Conservation (phyloP, 2,888 invertebrate species). For the Galerucella calmariensis region DNA sequence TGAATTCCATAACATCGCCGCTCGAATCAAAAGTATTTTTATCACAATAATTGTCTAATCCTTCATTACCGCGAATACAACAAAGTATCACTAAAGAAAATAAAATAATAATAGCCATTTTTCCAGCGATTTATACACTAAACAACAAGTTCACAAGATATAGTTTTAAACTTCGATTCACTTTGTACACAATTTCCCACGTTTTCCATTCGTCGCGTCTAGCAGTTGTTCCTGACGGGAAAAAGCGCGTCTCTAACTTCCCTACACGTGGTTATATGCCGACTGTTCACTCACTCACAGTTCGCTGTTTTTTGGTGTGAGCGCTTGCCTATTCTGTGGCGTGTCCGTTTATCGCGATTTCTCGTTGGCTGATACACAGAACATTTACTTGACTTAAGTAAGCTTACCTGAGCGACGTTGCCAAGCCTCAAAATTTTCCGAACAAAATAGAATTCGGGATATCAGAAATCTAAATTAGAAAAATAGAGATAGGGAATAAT, state of each 20-base stretch:
- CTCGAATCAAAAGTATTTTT: slow-evolving; percentile 69
- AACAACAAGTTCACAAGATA: neutral
- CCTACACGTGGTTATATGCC: neutral
- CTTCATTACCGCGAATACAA: slow-evolving; percentile 27
- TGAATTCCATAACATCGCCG: slow-evolving; percentile 75
- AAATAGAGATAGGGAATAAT: neutral
- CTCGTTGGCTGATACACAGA: neutral
- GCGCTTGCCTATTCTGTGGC: neutral
- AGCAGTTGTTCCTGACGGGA: neutral
- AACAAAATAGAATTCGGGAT: neutral
- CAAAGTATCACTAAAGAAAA: slow-evolving; percentile 28
- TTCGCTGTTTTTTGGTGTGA: too few species aligned
- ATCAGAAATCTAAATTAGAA: neutral
- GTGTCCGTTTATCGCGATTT: neutral
- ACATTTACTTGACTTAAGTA: neutral
- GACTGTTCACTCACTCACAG: neutral
- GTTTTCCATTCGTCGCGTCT: slow-evolving; percentile 3
- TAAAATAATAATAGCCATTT: slow-evolving; percentile 29
- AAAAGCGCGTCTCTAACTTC: neutral
- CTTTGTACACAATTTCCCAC: neutral
- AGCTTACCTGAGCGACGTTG: slow-evolving; percentile 11
- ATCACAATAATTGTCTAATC: slow-evolving; percentile 70
- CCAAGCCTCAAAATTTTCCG: neutral
- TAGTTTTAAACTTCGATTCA: slow-evolving; percentile 6
- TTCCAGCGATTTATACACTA: slow-evolving; percentile 16